Evolutionary conservation across 1,140 invertebrate species (phyloP).

Genomic region (Halesus radiatus): DNA sequence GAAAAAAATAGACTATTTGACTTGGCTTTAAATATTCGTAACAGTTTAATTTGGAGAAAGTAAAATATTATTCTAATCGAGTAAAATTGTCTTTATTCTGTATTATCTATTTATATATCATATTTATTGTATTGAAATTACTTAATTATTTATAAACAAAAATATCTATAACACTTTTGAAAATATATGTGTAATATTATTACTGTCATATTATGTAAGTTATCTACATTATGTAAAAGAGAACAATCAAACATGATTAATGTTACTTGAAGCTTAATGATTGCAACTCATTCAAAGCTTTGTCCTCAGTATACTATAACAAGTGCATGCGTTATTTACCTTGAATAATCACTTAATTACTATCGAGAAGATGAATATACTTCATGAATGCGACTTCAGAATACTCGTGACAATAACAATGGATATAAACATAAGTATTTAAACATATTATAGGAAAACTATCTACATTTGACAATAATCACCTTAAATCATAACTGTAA

Average conservation of each 20-base stretch:
- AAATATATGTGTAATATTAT: slow-evolving; percentile 29
- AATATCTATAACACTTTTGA: slow-evolving; percentile 40
- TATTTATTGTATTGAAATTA: slow-evolving; percentile 34
- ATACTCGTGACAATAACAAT: slow-evolving; percentile 1
- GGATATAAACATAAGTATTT: neutral
- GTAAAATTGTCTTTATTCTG: slow-evolving; percentile 52
- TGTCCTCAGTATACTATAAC: neutral
- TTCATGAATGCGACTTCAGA: neutral
- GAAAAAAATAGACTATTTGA: slow-evolving; percentile 58
- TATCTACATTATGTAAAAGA: neutral
- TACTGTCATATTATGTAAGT: slow-evolving; percentile 4
- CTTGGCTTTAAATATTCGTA: slow-evolving; percentile 59
- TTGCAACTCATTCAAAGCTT: neutral
- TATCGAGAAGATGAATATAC: neutral
- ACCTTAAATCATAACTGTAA: slow-evolving; percentile 12
- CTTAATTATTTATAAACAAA: slow-evolving; percentile 1
- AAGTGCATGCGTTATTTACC: neutral
- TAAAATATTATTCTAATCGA: slow-evolving; percentile 50
- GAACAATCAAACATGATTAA: slow-evolving; percentile 39
- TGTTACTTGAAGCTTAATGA: neutral
- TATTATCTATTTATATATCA: slow-evolving; percentile 42
- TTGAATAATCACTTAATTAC: neutral
- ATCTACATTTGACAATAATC: slow-evolving; percentile 23
- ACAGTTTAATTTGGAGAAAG: slow-evolving; percentile 52
- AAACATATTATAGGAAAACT: neutral